These are phyloP conservation scores for Dasysyrphus tricinctus DNA, from an alignment of 2,888 invertebrate species.

Conservation along the genomic window DNA sequence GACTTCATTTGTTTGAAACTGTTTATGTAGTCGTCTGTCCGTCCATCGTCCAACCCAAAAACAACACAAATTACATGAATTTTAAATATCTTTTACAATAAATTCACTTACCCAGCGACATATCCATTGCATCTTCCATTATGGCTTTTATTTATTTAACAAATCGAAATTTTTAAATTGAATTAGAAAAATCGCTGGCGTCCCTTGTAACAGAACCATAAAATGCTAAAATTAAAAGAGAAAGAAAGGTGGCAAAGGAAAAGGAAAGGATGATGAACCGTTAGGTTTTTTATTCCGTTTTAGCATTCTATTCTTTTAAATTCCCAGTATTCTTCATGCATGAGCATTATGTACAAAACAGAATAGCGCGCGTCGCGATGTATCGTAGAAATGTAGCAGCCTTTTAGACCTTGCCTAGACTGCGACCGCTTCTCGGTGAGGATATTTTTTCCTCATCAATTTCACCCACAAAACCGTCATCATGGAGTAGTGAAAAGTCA, in stretches of 20 bases:
- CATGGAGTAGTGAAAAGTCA: too few relatives aligned
- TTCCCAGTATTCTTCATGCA: slow-evolving; percentile 8
- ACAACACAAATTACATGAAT: neutral
- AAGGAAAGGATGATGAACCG: neutral
- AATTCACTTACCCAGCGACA: slow-evolving; percentile 64
- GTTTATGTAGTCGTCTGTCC: slow-evolving; percentile 63
- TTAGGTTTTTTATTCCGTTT: slow-evolving; percentile 20
- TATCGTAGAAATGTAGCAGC: too few relatives aligned
- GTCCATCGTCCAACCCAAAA: neutral
- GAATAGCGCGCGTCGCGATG: neutral
- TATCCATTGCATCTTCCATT: slow-evolving; percentile 59
- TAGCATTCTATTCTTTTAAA: neutral
- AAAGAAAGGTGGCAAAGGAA: neutral
- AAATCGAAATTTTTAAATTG: neutral
- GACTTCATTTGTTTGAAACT: slow-evolving; percentile 28
- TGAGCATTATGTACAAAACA: neutral
- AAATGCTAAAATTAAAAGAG: neutral
- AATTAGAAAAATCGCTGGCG: neutral
- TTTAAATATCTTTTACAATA: neutral
- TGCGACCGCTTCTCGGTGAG: too few relatives aligned
- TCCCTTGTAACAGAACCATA: neutral
- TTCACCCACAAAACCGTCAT: too few relatives aligned
- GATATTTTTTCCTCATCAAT: too few relatives aligned
- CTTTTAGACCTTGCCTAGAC: too few relatives aligned
- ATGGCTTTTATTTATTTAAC: neutral